Conservation (phyloP, 2,888 invertebrate genomes). For the Pardosa pseudoannulata region DNA sequence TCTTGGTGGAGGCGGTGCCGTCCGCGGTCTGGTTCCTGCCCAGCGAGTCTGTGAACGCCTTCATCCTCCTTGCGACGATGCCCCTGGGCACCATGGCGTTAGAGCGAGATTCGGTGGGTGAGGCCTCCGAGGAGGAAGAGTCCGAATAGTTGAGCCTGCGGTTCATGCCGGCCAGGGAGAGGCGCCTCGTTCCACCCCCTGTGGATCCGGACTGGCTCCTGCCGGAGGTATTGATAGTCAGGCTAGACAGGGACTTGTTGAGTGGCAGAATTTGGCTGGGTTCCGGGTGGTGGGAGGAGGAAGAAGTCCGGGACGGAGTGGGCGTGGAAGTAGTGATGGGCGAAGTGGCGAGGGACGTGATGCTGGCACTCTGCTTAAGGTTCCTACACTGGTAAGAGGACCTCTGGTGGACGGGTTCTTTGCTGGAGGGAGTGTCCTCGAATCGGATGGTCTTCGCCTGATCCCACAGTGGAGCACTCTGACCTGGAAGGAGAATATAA, state of each 20-base stretch:
- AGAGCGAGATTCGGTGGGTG: constrained; percentile 72
- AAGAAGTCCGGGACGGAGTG: background rate
- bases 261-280: constrained; percentile 29
- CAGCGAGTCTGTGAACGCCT: constrained; percentile 49
- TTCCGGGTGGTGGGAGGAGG: too few species aligned
- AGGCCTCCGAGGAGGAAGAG: constrained; percentile 73
- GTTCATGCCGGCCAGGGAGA: constrained; percentile 55
- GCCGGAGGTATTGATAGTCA: constrained; percentile 34
- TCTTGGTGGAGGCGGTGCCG: constrained; percentile 7
- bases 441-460: constrained; percentile 65
- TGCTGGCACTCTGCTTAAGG: constrained; percentile 72
- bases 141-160: constrained; percentile 52
- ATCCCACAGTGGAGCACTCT: constrained; percentile 69
- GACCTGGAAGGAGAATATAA: too few species aligned
- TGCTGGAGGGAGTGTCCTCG: constrained; percentile 17
- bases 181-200: constrained; percentile 25
- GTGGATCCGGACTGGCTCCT: background rate
- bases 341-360: constrained; percentile 41
- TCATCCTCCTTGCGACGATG: constrained; percentile 60
- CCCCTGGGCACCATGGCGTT: constrained; percentile 56
- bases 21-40: background rate
- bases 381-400: constrained; percentile 3
- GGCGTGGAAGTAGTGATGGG: background rate
- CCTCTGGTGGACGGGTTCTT: background rate
- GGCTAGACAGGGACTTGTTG: constrained; percentile 62